phyloP scores from a whole-genome alignment of 2,888 invertebrate species.

The Yponomeuta evonymella region DNA sequence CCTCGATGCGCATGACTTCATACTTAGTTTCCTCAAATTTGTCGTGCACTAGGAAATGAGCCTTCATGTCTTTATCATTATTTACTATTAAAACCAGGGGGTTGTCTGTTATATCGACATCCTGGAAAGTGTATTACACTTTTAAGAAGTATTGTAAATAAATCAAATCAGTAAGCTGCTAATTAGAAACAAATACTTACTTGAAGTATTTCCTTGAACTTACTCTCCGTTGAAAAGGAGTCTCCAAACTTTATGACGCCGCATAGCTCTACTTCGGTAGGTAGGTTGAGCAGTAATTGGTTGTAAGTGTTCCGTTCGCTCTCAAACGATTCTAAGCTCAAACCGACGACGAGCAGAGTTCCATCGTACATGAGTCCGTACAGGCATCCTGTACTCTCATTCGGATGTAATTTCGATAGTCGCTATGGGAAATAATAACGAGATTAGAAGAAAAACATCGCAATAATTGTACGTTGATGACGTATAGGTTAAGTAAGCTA shows the following conservation, averaged over 20 bases:
- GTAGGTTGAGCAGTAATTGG: slow-evolving; percentile 79
- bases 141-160: not conserved
- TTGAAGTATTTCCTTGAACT: slow-evolving; percentile 78
- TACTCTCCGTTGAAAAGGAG: slow-evolving; percentile 75
- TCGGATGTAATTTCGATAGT: slow-evolving; percentile 77
- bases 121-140: slow-evolving; percentile 44
- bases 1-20: slow-evolving; percentile 78
- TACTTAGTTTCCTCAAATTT: slow-evolving; percentile 80
- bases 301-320: slow-evolving; percentile 69
- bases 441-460: not conserved
- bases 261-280: slow-evolving; percentile 86
- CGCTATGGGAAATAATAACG: slow-evolving; percentile 65
- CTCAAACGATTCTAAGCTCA: slow-evolving; percentile 80
- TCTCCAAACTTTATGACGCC: slow-evolving; percentile 82
- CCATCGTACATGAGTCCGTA: slow-evolving; percentile 86
- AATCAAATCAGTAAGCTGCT: slow-evolving; percentile 6
- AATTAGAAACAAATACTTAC: slow-evolving; percentile 31
- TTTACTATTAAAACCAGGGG: slow-evolving; percentile 80
- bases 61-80: slow-evolving; percentile 71
- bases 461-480: not conserved
- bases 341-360: slow-evolving; percentile 80
- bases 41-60: slow-evolving; percentile 83
- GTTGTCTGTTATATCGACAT: slow-evolving; percentile 88
- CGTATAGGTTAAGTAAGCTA: not conserved
- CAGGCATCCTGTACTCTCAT: slow-evolving; percentile 80